These are phyloP conservation scores for Helicoverpa armigera DNA, from an alignment of 1,140 invertebrate species.

Conservation along the genomic window DNA sequence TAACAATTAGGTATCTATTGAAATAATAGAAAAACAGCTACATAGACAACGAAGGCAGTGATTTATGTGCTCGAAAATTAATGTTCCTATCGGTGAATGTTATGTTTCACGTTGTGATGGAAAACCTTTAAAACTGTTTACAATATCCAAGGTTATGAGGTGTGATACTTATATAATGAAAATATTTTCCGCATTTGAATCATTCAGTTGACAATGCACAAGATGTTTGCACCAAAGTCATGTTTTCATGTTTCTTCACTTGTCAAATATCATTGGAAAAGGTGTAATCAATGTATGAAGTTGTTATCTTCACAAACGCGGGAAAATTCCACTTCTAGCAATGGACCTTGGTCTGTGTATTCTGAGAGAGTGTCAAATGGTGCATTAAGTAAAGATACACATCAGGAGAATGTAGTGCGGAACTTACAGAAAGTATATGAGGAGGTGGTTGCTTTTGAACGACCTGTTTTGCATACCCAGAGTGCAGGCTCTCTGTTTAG, in stretches of 20 bases:
- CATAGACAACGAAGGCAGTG: too few relatives aligned
- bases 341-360: slow-evolving; percentile 86
- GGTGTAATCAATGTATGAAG: slow-evolving; percentile 68
- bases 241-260: slow-evolving; percentile 60
- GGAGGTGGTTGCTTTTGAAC: slow-evolving; percentile 88
- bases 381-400: slow-evolving; percentile 87
- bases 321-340: slow-evolving; percentile 54
- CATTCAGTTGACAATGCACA: slow-evolving; percentile 59
- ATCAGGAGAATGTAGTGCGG: slow-evolving; percentile 90
- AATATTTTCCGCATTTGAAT: slow-evolving; percentile 51
- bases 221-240: slow-evolving; percentile 71
- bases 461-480: slow-evolving; percentile 82
- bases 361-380: slow-evolving; percentile 88
- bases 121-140: slow-evolving; percentile 42
- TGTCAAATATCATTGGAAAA: slow-evolving; percentile 64
- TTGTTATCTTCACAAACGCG: slow-evolving; percentile 72
- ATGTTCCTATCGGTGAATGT: neutral
- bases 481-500: slow-evolving; percentile 74
- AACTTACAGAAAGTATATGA: slow-evolving; percentile 91
- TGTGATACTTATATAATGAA: slow-evolving; percentile 62
- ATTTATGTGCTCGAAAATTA: too few relatives aligned
- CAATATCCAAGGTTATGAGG: slow-evolving; percentile 46
- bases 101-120: slow-evolving; percentile 19
- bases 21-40: too few relatives aligned
- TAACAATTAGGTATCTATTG: too few relatives aligned